Evolutionary conservation across 2,113 vertebrate genomes (phyloP).

Genomic region (Emydura subglobosa): DNA sequence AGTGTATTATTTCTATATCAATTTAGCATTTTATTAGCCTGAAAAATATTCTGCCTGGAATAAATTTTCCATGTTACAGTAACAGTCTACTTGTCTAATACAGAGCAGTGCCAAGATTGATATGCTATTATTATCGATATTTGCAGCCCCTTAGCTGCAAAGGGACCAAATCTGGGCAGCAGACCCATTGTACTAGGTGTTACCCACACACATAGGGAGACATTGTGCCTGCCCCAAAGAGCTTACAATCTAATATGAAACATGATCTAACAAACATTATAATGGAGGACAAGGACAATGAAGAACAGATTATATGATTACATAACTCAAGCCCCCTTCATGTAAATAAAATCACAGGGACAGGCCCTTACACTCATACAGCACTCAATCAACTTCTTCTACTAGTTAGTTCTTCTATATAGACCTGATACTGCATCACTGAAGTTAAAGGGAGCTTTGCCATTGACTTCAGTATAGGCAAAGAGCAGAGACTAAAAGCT

Average conservation of each 20-base stretch:
- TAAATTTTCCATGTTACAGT: neutral
- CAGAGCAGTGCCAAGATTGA: neutral
- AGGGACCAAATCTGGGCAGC: neutral
- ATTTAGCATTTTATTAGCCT: neutral
- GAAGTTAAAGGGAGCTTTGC: neutral
- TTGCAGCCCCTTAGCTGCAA: neutral
- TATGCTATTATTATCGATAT: neutral
- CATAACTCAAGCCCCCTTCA: neutral
- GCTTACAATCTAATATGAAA: neutral
- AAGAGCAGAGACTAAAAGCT: neutral
- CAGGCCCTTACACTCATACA: neutral
- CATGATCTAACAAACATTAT: neutral
- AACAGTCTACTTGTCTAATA: neutral
- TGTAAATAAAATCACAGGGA: neutral
- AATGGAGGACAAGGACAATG: neutral
- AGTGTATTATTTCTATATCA: slow-evolving; percentile 2
- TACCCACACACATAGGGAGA: neutral
- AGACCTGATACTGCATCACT: neutral
- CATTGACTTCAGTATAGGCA: neutral
- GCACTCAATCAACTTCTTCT: neutral
- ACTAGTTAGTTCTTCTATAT: neutral
- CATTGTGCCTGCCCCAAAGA: neutral
- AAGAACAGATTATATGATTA: neutral
- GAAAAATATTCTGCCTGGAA: neutral
- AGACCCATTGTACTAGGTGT: neutral